Conservation (phyloP, 2,797 vertebrate species). For the Anableps anableps region DNA sequence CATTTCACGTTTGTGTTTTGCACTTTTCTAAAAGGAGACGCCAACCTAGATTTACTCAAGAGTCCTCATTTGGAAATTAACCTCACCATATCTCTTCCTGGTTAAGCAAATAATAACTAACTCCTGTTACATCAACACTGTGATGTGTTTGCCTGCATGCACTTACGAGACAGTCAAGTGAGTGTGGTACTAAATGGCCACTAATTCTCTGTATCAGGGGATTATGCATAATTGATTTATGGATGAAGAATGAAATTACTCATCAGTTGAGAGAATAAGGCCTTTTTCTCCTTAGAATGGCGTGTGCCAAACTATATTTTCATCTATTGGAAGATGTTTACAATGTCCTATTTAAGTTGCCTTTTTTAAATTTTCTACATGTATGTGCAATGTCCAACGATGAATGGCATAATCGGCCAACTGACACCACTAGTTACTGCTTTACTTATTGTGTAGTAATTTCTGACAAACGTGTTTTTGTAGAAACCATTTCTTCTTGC, state of each 20-base stretch:
- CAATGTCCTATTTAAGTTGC: slow-evolving; percentile 27
- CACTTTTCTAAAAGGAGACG: slow-evolving; percentile 9
- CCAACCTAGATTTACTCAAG: not conserved
- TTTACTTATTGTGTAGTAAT: not conserved
- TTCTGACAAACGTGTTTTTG: slow-evolving; percentile 6
- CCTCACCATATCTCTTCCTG: slow-evolving; percentile 23
- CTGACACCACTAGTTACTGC: not conserved
- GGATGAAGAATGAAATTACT: slow-evolving; percentile 78
- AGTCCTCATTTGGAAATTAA: slow-evolving; percentile 13
- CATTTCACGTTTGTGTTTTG: not conserved
- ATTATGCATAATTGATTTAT: slow-evolving; percentile 85
- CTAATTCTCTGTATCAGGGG: slow-evolving; percentile 80
- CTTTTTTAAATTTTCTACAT: slow-evolving; percentile 26
- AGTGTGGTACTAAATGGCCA: slow-evolving; percentile 67
- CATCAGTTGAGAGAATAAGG: slow-evolving; percentile 66
- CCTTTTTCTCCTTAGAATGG: slow-evolving; percentile 52
- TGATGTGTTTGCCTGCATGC: slow-evolving; percentile 39
- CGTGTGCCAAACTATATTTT: slow-evolving; percentile 46
- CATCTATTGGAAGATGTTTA: slow-evolving; percentile 45
- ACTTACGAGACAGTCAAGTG: slow-evolving; percentile 61
- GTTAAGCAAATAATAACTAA: slow-evolving; percentile 26
- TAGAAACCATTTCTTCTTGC: not conserved
- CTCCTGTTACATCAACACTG: slow-evolving; percentile 39
- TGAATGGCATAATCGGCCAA: slow-evolving; percentile 18
- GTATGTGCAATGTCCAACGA: slow-evolving; percentile 5